These are phyloP conservation scores for Tridacna crocea DNA, from an alignment of 2,888 invertebrate species.

Conservation along the genomic window DNA sequence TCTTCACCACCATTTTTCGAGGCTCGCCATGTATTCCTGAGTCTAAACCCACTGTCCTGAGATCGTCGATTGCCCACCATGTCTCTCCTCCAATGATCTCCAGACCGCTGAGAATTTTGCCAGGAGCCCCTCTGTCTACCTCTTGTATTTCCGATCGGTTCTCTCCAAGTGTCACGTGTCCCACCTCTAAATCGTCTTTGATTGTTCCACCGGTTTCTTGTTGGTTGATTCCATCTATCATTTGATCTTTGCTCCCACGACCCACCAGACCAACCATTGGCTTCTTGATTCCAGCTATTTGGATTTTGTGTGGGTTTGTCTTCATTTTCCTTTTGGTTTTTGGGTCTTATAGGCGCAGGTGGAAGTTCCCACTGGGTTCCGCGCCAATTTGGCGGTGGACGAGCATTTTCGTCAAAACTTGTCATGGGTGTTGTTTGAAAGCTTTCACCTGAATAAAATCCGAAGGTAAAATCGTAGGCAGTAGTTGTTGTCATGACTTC, in stretches of 20 bases:
- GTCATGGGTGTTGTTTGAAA: neutral
- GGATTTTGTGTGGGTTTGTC: neutral
- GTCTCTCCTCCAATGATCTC: conserved; percentile 4
- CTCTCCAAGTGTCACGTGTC: conserved; percentile 16
- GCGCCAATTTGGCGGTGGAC: conserved; percentile 20
- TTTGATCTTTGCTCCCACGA: neutral
- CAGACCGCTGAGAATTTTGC: conserved; percentile 6
- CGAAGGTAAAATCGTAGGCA: conserved; percentile 1
- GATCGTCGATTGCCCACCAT: conserved; percentile 12
- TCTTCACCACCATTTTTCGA: neutral
- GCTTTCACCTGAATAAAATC: neutral
- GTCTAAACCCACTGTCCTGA: conserved; percentile 11
- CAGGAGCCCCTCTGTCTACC: neutral
- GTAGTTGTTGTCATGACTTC: conserved; percentile 16
- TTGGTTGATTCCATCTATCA: neutral
- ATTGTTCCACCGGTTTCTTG: conserved; percentile 11
- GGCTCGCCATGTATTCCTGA: conserved; percentile 10
- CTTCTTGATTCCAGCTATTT: neutral
- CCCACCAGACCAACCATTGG: neutral
- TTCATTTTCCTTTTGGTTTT: neutral
- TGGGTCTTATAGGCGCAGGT: conserved; percentile 13
- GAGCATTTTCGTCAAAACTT: neutral
- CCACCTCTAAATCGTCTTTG: conserved; percentile 7
- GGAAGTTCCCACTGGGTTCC: conserved; percentile 23
- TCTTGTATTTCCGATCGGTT: neutral